Evolutionary conservation across 2,797 vertebrate species (phyloP).

Genomic region (Agapornis canus): DNA sequence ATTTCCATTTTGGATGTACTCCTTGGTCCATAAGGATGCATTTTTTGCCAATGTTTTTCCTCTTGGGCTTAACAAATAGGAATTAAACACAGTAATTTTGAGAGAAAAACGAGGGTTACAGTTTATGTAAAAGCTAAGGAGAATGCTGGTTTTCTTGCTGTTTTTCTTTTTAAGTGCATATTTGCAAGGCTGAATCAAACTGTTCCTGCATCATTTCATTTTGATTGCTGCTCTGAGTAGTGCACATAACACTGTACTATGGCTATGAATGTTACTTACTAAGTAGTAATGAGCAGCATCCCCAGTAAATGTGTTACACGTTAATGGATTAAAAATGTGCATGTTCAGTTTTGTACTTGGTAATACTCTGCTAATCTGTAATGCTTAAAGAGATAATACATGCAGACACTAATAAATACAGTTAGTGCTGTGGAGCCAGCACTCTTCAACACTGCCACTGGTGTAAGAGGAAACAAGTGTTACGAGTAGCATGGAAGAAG

Average conservation of each 20-base stretch:
- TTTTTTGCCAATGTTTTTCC: background rate
- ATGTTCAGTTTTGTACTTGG: constrained; percentile 15
- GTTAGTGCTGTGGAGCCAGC: background rate
- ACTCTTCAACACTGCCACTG: background rate
- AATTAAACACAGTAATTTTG: constrained; percentile 21
- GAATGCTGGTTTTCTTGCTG: background rate
- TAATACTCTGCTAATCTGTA: background rate
- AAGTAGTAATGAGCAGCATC: constrained; percentile 42
- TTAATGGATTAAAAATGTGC: constrained; percentile 34
- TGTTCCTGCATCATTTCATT: constrained; percentile 3
- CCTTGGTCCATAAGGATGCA: background rate
- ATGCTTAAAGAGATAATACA: background rate
- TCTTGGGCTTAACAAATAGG: background rate
- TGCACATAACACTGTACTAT: background rate
- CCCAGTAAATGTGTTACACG: background rate
- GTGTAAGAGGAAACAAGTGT: background rate
- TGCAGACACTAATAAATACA: background rate
- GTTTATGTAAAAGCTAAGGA: background rate
- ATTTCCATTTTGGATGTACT: background rate
- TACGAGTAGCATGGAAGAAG: background rate
- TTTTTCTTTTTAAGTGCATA: background rate
- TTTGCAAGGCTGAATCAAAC: background rate
- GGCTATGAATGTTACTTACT: constrained; percentile 5
- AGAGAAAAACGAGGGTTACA: background rate
- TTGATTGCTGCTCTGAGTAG: background rate